Evolutionary conservation across 2,888 invertebrate genomes (phyloP).

Genomic region (Lissocephala sabroskyi): DNA sequence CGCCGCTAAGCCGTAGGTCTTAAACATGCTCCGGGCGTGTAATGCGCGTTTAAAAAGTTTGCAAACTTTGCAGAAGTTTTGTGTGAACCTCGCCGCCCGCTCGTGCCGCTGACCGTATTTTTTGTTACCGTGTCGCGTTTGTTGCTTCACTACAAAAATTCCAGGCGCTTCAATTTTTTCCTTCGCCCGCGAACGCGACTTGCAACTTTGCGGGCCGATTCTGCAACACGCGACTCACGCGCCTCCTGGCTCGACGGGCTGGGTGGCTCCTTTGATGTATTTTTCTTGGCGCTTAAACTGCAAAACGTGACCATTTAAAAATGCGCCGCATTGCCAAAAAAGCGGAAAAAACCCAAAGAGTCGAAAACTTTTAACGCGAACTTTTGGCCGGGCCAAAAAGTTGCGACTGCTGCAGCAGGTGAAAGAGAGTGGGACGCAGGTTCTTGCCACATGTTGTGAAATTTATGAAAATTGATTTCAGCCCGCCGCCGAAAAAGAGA

Average conservation of each 20-base stretch:
- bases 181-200: too few relatives aligned
- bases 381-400: too few relatives aligned
- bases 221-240: slow-evolving; percentile 33
- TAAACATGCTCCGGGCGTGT: slow-evolving; percentile 57
- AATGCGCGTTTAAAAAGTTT: slow-evolving; percentile 65
- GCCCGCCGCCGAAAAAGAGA: slow-evolving; percentile 42
- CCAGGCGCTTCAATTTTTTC: too few relatives aligned
- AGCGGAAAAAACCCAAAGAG: slow-evolving; percentile 1
- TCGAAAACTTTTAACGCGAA: neutral
- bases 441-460: slow-evolving; percentile 42
- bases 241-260: slow-evolving; percentile 50
- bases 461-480: slow-evolving; percentile 62
- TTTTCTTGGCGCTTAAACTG: slow-evolving; percentile 59
- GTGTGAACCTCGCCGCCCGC: too few relatives aligned
- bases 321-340: slow-evolving; percentile 57
- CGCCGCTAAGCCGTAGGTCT: slow-evolving; percentile 36
- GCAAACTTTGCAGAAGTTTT: slow-evolving; percentile 45
- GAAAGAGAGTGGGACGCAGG: too few relatives aligned
- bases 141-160: slow-evolving; percentile 33
- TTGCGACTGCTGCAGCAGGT: too few relatives aligned
- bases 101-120: neutral
- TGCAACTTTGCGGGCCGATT: slow-evolving; percentile 44
- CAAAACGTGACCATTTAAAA: slow-evolving; percentile 69
- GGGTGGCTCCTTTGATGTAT: slow-evolving; percentile 16
- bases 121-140: slow-evolving; percentile 18